These are phyloP conservation scores for Grammomys dolichurus DNA, from an alignment of 2,113 vertebrate species.

Conservation along the genomic window DNA sequence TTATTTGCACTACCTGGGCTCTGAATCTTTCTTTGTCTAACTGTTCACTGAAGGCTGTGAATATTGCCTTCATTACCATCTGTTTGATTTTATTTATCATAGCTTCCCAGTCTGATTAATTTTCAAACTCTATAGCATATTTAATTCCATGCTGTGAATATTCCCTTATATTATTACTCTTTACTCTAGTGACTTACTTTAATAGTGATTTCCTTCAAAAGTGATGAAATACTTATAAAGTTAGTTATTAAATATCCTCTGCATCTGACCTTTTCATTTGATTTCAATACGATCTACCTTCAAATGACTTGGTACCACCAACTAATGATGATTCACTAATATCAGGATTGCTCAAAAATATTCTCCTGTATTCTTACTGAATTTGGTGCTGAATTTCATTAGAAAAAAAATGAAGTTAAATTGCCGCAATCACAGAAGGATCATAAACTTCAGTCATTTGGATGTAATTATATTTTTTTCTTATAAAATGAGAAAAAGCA, in stretches of 20 bases:
- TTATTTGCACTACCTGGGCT: conserved; percentile 79
- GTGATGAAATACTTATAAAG: not conserved
- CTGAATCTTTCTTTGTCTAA: conserved; percentile 79
- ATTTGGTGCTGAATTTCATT: not conserved
- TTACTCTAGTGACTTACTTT: conserved; percentile 23
- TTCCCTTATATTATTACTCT: conserved; percentile 38
- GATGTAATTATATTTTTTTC: not conserved
- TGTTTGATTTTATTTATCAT: conserved; percentile 62
- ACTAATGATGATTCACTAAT: not conserved
- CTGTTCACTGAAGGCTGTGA: conserved; percentile 61
- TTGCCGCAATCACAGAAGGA: not conserved
- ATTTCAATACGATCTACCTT: not conserved
- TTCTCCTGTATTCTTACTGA: not conserved
- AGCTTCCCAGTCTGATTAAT: conserved; percentile 68
- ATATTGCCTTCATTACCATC: conserved; percentile 73
- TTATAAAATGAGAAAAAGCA: not conserved
- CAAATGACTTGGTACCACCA: not conserved
- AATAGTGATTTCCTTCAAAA: not conserved
- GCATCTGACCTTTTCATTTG: not conserved
- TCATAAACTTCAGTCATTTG: not conserved
- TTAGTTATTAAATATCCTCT: conserved; percentile 36
- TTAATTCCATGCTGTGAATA: conserved; percentile 63
- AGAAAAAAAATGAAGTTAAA: not conserved
- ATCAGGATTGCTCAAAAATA: not conserved
- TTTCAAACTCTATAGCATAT: not conserved